Base-by-base conservation (phyloP, 2,888 invertebrate species). In the Limnephilus lunatus region DNA sequence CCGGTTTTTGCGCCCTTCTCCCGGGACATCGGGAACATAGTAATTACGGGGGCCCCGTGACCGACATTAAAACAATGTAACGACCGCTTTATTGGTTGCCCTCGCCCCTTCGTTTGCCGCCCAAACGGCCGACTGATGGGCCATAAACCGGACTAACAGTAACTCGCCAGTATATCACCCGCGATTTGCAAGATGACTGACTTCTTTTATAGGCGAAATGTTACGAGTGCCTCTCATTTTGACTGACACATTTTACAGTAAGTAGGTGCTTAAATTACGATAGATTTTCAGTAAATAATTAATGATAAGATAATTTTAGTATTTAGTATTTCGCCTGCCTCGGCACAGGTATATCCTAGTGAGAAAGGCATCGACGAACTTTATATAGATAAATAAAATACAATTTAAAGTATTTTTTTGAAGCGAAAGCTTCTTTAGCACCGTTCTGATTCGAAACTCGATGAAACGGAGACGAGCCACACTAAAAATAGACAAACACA, bases 31-130 rank as follows among this genome's bases (percentile, higher is more conserved):
- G 80, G 53, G 48, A 83, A 91, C 31, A 87, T 82, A 91, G 87
- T 91, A 91, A 91, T 92, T 90, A 91, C 92, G 82, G 53, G 68
- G 81, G 15, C 91, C 86, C 90, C 81, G 90, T 81, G 90, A 88
- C 92, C 88, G 89, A 83, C 92, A 92, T 92, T 92, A 92, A 92
- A 92, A 53, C 89, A 89, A 85, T 92, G 92, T 92, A 92, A 92
- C 92, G 92, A 91, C 90, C 92, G 44, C 90, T 92, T 92, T 92
- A 92, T 90, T 89, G 90, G 90, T 31, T 31, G 80, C 80, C 89
- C 91, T 48, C 82, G 35, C 85, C 39, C 86, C 86, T 48, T 30
- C 86, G 86, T 39, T 30, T 44, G 30, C 86, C 88, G 86, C 35
- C 85, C 68, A 35, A 92, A 90, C 85, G 48, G 81, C 92, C 90